Conservation (phyloP, 2,888 invertebrate genomes). For the Cistogaster globosa region DNA sequence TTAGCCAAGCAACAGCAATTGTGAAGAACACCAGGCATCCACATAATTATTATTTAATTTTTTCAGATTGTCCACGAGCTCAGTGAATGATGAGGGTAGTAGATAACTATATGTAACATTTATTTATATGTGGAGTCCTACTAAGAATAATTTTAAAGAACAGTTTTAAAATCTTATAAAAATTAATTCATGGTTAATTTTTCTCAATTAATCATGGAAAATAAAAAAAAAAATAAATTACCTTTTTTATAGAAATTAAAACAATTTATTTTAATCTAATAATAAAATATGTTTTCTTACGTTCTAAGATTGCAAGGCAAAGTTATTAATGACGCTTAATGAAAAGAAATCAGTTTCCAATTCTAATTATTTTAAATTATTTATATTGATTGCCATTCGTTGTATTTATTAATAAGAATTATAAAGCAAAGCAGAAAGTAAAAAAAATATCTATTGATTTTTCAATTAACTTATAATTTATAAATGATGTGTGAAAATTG, state of each 20-base stretch:
- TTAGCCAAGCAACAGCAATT: conserved; percentile 36
- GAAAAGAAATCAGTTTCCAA: conserved; percentile 3
- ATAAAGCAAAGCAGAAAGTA: not conserved
- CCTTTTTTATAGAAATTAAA: no score
- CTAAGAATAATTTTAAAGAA: not conserved
- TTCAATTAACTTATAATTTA: conserved; percentile 13
- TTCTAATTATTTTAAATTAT: not conserved
- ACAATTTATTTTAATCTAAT: no score
- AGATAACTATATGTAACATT: not conserved
- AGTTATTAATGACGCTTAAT: not conserved
- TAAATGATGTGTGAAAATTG: no score
- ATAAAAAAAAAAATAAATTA: no score
- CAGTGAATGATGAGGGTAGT: conserved; percentile 38
- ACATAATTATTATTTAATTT: conserved; percentile 30
- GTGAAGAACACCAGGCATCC: conserved; percentile 40
- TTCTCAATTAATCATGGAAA: no score
- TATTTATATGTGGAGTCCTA: not conserved
- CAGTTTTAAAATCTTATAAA: not conserved
- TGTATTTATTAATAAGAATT: conserved; percentile 55
- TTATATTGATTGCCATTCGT: conserved; percentile 39
- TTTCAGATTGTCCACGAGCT: conserved; percentile 54
- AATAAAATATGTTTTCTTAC: not conserved
- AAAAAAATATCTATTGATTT: conserved; percentile 5
- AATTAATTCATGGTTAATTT: not conserved
- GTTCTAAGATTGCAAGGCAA: no score